phyloP scores from a whole-genome alignment of 2,113 vertebrate species.

The Oceanites oceanicus region DNA sequence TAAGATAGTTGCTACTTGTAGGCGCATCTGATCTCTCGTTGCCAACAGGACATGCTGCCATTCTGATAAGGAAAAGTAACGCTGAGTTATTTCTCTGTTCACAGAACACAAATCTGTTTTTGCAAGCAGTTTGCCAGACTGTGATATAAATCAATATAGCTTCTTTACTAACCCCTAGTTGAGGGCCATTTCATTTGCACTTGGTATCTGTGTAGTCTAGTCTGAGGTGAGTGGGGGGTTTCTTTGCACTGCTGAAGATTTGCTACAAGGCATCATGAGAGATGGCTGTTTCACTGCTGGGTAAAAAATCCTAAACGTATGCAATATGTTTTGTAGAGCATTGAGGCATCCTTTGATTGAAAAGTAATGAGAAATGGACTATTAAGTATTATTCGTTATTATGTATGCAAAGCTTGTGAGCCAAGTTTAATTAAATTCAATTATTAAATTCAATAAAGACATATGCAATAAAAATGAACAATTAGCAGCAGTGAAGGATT shows the following conservation, averaged over 20 bases:
- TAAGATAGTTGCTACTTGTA: not conserved
- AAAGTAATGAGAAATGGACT: not conserved
- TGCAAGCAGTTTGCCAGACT: not conserved
- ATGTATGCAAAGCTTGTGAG: not conserved
- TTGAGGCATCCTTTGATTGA: not conserved
- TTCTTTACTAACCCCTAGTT: not conserved
- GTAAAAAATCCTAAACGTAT: not conserved
- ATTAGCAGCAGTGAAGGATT: not conserved
- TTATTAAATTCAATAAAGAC: conserved; percentile 1
- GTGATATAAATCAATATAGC: not conserved
- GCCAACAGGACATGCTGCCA: not conserved
- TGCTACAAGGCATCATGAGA: not conserved
- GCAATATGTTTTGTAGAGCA: not conserved
- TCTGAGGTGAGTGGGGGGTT: not conserved
- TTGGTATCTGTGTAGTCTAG: not conserved
- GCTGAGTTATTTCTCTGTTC: not conserved
- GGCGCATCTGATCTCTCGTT: not conserved
- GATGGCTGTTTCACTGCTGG: not conserved
- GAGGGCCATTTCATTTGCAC: not conserved
- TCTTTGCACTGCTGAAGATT: not conserved
- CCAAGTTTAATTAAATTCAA: conserved; percentile 26
- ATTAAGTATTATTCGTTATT: not conserved
- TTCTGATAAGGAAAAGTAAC: not conserved
- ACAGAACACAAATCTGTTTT: not conserved
- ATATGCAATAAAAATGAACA: conserved; percentile 9